phyloP scores from a whole-genome alignment of 1,140 invertebrate genomes.

The Ericerus pela region DNA sequence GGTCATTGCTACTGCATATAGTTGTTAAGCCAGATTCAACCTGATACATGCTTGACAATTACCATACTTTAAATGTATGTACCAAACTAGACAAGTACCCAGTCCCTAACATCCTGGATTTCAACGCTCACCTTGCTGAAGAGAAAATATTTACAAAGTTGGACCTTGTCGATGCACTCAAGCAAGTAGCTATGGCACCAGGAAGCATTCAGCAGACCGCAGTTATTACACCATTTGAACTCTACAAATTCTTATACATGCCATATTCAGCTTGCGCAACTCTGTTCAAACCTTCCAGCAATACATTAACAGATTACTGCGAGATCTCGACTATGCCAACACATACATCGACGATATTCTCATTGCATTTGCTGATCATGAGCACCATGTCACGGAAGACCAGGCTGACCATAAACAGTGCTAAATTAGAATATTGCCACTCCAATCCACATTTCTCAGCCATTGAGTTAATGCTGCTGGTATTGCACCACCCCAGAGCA shows the following conservation, averaged over 20 bases:
- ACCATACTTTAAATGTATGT: conserved; percentile 31
- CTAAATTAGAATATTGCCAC: conserved; percentile 25
- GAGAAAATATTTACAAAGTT: conserved; percentile 32
- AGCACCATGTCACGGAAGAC: conserved; percentile 25
- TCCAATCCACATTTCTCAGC: conserved; percentile 26
- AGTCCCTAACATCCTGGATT: conserved; percentile 26
- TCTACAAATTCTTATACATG: conserved; percentile 26
- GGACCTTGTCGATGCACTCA: conserved; percentile 35
- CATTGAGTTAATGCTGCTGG: conserved; percentile 25
- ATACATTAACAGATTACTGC: conserved; percentile 33
- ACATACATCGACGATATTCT: conserved; percentile 30
- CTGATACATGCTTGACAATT: conserved; percentile 35
- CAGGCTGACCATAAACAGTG: conserved; percentile 25
- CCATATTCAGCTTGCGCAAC: conserved; percentile 30
- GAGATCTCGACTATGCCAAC: conserved; percentile 25
- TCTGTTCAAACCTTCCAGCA: conserved; percentile 34
- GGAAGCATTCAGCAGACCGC: conserved; percentile 30
- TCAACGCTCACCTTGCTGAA: conserved; percentile 28
- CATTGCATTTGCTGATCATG: conserved; percentile 23
- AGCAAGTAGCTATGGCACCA: conserved; percentile 30
- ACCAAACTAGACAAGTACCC: conserved; percentile 32
- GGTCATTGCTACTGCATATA: conserved; percentile 33
- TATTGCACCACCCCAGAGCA: conserved; percentile 19
- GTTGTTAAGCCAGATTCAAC: conserved; percentile 33
- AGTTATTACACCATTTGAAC: conserved; percentile 16